Conservation (phyloP, 1,140 invertebrate genomes). For the Zaprionus ghesquierei region DNA sequence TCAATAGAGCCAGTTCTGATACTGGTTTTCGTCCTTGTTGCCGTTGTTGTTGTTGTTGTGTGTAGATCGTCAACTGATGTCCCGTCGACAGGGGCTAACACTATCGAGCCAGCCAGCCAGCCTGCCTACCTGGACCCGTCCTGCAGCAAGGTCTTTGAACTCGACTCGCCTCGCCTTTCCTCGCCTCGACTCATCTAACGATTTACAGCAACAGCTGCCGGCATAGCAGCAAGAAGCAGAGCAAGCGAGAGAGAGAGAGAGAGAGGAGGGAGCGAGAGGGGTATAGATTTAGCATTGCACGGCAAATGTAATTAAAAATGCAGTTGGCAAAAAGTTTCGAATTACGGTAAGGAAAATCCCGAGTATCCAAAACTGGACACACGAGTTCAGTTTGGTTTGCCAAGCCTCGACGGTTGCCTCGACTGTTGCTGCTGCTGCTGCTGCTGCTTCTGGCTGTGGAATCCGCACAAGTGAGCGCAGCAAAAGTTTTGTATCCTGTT, state of each 20-base stretch:
- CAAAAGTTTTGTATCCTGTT: constrained; percentile 68
- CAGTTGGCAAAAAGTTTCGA: constrained; percentile 59
- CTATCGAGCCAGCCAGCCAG: constrained; percentile 16
- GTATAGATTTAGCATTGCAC: constrained; percentile 40
- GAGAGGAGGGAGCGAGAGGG: background rate
- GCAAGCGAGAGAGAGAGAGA: background rate
- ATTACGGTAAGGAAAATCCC: constrained; percentile 63
- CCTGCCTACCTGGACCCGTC: constrained; percentile 41
- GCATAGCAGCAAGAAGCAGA: background rate
- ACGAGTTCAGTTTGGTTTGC: constrained; percentile 41
- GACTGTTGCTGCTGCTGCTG: background rate
- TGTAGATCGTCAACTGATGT: constrained; percentile 70
- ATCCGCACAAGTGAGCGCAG: constrained; percentile 62
- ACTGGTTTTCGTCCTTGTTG: constrained; percentile 26
- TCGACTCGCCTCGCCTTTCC: too few relatives aligned
- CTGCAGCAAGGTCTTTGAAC: constrained; percentile 65
- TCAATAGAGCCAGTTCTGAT: constrained; percentile 30
- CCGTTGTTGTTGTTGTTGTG: constrained; percentile 40
- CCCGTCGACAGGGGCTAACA: constrained; percentile 57
- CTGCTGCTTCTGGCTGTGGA: constrained; percentile 22
- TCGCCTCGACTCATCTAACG: too few relatives aligned
- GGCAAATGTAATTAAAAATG: constrained; percentile 78
- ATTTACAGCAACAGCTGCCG: constrained; percentile 72
- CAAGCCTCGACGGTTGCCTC: too few relatives aligned
- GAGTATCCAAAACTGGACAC: constrained; percentile 3